phyloP scores from a whole-genome alignment of 2,888 invertebrate genomes.

The Drosophila austrosaltans region DNA sequence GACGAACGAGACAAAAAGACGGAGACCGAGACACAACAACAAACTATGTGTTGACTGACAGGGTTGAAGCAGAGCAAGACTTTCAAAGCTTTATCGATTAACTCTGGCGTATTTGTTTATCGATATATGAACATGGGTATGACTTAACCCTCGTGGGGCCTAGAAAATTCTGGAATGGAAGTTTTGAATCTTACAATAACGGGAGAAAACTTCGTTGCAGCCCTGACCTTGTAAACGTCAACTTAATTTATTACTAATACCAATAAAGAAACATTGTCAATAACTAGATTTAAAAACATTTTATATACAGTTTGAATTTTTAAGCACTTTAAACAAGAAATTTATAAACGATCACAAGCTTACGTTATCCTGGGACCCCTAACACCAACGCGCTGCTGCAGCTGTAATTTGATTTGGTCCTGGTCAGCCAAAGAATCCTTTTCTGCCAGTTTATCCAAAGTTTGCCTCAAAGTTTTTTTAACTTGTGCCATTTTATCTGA shows the following conservation, averaged over 20 bases:
- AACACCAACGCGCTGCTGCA: constrained; percentile 85
- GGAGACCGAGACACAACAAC: constrained; percentile 64
- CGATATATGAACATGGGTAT: background rate
- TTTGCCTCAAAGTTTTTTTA: constrained; percentile 86
- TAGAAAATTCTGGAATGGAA: too few species aligned
- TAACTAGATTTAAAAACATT: background rate
- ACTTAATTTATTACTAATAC: too few species aligned
- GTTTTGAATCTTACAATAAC: too few species aligned
- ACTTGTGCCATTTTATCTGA: constrained; percentile 85
- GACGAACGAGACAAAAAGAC: constrained; percentile 46
- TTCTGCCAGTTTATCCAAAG: constrained; percentile 88
- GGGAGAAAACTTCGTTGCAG: too few species aligned
- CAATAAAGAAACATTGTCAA: background rate
- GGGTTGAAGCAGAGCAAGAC: constrained; percentile 11
- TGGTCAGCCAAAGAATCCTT: constrained; percentile 84
- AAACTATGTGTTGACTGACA: constrained; percentile 39
- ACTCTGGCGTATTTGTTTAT: background rate
- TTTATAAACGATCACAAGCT: background rate
- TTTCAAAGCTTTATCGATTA: constrained; percentile 7
- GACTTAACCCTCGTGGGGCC: background rate
- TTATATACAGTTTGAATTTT: background rate
- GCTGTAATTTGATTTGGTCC: constrained; percentile 83
- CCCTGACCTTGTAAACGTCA: too few species aligned
- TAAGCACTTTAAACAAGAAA: background rate
- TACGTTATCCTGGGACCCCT: constrained; percentile 84